Percentiles rank a stretch among this genome's conserved stretches.
Conservation (phyloP, 2,888 invertebrate species). For the Epistrophe grossulariae region DNA sequence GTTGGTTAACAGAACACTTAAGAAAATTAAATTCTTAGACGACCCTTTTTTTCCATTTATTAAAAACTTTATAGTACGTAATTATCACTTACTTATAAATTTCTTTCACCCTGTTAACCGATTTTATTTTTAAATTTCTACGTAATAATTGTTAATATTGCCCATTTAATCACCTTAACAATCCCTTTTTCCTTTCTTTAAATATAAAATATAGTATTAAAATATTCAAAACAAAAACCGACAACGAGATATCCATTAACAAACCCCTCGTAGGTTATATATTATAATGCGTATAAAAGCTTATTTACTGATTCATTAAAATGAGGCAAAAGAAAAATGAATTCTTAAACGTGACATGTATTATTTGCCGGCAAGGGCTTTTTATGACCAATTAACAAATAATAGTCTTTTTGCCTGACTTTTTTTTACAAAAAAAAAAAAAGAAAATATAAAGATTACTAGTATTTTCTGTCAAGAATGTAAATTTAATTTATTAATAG, state of each 20-base stretch:
- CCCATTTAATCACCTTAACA: neutral
- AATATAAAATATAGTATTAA: neutral
- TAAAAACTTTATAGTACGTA: neutral
- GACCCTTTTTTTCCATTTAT: no score
- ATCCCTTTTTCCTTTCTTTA: neutral
- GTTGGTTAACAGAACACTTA: no score
- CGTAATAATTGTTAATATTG: neutral
- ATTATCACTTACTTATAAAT: neutral
- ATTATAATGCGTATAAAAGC: neutral
- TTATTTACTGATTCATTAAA: constrained; percentile 9
- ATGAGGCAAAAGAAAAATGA: neutral
- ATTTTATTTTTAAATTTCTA: neutral
- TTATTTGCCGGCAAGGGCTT: neutral
- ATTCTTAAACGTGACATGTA: constrained; percentile 13
- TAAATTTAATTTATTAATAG: neutral
- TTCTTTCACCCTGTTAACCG: neutral
- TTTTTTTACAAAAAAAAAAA: neutral
- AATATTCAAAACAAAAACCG: neutral
- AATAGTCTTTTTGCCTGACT: neutral
- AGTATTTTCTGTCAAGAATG: neutral
- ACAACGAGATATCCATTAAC: neutral
- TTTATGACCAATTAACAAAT: constrained; percentile 12
- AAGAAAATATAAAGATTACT: neutral
- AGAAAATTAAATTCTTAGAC: no score
- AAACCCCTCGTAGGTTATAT: neutral